These are phyloP conservation scores for Poicephalus gulielmi DNA, from an alignment of 2,113 vertebrate genomes.

Conservation along the genomic window DNA sequence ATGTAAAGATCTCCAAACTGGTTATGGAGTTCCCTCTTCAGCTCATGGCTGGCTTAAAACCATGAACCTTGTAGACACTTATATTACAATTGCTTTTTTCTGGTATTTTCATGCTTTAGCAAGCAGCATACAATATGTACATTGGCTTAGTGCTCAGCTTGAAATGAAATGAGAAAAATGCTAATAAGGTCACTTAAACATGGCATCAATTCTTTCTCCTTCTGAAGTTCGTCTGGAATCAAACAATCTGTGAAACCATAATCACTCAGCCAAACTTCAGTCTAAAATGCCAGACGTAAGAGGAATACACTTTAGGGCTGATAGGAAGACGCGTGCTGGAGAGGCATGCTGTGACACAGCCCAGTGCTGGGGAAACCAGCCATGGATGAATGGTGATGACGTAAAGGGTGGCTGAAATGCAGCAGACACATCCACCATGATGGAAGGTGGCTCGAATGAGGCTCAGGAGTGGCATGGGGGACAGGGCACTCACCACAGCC, in stretches of 20 bases:
- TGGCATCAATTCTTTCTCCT: neutral
- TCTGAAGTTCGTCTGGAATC: neutral
- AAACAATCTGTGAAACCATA: neutral
- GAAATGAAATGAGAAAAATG: neutral
- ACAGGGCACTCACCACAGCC: constrained; percentile 81
- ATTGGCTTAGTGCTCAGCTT: neutral
- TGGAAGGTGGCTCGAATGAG: neutral
- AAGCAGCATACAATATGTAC: neutral
- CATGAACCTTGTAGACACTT: neutral
- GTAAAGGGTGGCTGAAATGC: constrained; percentile 15
- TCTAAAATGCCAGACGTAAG: neutral
- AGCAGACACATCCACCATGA: neutral
- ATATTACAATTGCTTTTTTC: neutral
- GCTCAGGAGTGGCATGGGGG: rapidly evolving
- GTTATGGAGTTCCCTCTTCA: neutral
- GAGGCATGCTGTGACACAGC: neutral
- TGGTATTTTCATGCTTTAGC: neutral
- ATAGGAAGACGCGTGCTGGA: neutral
- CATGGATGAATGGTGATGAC: neutral
- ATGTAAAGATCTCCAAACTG: neutral
- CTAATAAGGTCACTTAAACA: neutral
- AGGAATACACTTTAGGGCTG: neutral
- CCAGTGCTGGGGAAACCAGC: rapidly evolving
- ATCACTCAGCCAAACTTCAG: neutral
- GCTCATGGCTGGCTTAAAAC: neutral